phyloP scores from a whole-genome alignment of 2,888 invertebrate species.

The Entomobrya proxima region DNA sequence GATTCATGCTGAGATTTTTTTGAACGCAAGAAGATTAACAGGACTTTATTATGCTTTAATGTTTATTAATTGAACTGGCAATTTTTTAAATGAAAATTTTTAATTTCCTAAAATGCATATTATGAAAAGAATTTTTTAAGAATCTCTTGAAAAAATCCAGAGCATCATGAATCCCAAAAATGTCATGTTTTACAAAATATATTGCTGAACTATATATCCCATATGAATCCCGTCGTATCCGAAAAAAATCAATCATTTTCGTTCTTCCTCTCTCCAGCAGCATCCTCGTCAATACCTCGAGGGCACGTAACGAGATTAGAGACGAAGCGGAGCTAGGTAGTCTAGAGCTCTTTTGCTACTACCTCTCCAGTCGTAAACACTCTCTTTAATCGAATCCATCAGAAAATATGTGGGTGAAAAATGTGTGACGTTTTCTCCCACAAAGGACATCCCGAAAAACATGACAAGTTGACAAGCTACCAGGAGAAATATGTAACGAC shows the following conservation, averaged over 20 bases:
- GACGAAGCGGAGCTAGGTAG: background rate
- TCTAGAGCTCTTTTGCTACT: background rate
- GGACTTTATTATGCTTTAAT: too few relatives aligned
- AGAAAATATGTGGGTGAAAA: slow-evolving; percentile 20
- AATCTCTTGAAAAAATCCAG: background rate
- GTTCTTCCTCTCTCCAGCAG: background rate
- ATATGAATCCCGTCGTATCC: too few relatives aligned
- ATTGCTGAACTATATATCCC: too few relatives aligned
- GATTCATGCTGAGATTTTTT: slow-evolving; percentile 1
- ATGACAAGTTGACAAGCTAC: slow-evolving; percentile 11
- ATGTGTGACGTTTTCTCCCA: slow-evolving; percentile 1
- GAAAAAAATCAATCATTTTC: background rate
- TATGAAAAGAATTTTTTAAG: too few relatives aligned
- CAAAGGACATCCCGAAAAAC: background rate
- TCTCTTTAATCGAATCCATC: slow-evolving; percentile 21
- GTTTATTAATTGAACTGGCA: too few relatives aligned
- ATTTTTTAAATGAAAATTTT: background rate
- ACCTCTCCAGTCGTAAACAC: background rate
- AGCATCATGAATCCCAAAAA: background rate
- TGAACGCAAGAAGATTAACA: too few relatives aligned
- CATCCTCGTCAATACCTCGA: background rate
- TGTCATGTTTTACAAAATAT: background rate
- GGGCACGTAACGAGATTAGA: slow-evolving; percentile 25
- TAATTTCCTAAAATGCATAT: background rate
- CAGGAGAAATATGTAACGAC: background rate